A percentile compares a stretch with the other conserved stretches of the same genome.
phyloP scores from a whole-genome alignment of 1,140 invertebrate genomes.

The Drosophila lowei region DNA sequence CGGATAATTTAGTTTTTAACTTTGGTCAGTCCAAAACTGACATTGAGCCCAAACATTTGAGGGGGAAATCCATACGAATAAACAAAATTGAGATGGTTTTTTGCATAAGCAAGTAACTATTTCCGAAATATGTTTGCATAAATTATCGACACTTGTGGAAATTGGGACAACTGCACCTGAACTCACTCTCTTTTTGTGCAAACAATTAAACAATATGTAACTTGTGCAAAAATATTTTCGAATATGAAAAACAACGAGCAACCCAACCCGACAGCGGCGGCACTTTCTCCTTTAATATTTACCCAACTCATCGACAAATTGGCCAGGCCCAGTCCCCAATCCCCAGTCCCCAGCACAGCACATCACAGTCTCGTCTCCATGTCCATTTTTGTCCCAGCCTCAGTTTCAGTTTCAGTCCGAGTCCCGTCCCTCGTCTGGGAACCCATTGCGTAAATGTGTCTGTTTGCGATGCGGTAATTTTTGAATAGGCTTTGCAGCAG shows the following conservation, averaged over 20 bases:
- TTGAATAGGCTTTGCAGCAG: slow-evolving; percentile 31
- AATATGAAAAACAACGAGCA: slow-evolving; percentile 33
- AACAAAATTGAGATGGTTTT: slow-evolving; percentile 33
- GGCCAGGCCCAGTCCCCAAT: slow-evolving; percentile 39
- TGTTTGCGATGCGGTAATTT: slow-evolving; percentile 57
- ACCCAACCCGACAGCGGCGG: slow-evolving; percentile 22
- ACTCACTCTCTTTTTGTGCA: slow-evolving; percentile 58
- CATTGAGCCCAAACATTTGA: slow-evolving; percentile 32
- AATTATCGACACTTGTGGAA: slow-evolving; percentile 58
- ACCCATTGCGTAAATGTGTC: slow-evolving; percentile 59
- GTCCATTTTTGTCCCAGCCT: slow-evolving; percentile 2
- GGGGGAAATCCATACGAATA: slow-evolving; percentile 48
- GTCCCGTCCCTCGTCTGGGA: slow-evolving; percentile 23
- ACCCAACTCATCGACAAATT: slow-evolving; percentile 61
- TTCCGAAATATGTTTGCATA: slow-evolving; percentile 47
- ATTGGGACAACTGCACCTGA: slow-evolving; percentile 53
- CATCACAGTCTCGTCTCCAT: slow-evolving; percentile 26
- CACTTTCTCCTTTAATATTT: slow-evolving; percentile 66
- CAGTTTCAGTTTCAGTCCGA: not conserved
- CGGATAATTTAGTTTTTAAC: slow-evolving; percentile 23
- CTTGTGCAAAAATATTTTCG: slow-evolving; percentile 61
- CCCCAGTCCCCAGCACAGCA: not conserved
- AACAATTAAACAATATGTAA: slow-evolving; percentile 64
- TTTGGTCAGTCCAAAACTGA: slow-evolving; percentile 44
- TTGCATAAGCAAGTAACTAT: slow-evolving; percentile 13